Percentiles rank a stretch among this genome's conserved stretches.
These are phyloP conservation scores for Eugnorisma glareosa DNA, from an alignment of 2,888 invertebrate genomes.

Conservation along the genomic window DNA sequence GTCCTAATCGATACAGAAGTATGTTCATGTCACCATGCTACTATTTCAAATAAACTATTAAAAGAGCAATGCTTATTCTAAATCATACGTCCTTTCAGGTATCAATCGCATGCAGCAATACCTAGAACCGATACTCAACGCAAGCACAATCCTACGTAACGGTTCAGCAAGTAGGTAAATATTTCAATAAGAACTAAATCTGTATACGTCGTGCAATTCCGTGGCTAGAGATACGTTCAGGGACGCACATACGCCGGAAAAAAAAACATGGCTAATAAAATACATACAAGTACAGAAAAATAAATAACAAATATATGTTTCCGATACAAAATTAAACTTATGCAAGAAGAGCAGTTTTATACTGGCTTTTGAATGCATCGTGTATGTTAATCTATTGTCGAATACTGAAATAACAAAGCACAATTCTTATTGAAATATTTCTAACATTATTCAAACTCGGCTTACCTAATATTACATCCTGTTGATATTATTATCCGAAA, in stretches of 20 bases:
- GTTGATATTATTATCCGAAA: constrained; percentile 74
- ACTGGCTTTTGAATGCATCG: neutral
- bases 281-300: neutral
- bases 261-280: neutral
- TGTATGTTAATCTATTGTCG: neutral
- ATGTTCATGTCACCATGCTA: constrained; percentile 54
- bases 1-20: constrained; percentile 18
- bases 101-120: constrained; percentile 73
- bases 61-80: constrained; percentile 45
- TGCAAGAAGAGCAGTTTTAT: neutral
- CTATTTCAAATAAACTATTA: constrained; percentile 22
- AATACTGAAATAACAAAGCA: constrained; percentile 16
- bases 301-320: neutral
- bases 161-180: constrained; percentile 51
- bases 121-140: constrained; percentile 58
- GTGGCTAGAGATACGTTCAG: neutral
- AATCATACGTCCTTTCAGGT: constrained; percentile 43
- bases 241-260: neutral
- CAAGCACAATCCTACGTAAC: constrained; percentile 66
- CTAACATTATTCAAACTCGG: constrained; percentile 75
- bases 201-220: neutral
- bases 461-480: constrained; percentile 86
- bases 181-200: constrained; percentile 72
- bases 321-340: neutral
- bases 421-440: constrained; percentile 78